These are phyloP conservation scores for Agrotis ipsilon DNA, from an alignment of 2,888 invertebrate species.

Conservation along the genomic window DNA sequence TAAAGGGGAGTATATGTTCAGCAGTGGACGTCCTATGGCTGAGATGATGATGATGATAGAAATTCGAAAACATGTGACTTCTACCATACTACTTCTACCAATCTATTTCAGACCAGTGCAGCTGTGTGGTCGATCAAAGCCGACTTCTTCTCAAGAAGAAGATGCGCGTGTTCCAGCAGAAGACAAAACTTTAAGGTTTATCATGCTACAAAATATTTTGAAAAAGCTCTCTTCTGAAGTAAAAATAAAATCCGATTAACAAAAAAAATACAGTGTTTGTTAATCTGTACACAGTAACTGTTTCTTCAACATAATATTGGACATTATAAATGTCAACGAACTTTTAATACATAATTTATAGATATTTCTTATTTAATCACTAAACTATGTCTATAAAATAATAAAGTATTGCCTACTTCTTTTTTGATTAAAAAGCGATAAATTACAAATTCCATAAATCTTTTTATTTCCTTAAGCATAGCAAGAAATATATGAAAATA, in stretches of 20 bases:
- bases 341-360: constrained; percentile 7
- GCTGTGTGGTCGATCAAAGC: too few relatives aligned
- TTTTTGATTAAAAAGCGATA: constrained; percentile 21
- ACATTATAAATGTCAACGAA: background rate
- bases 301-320: background rate
- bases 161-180: too few relatives aligned
- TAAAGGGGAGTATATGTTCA: too few relatives aligned
- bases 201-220: too few relatives aligned
- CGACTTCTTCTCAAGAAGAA: too few relatives aligned
- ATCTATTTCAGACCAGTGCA: background rate
- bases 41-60: too few relatives aligned
- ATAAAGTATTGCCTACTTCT: constrained; percentile 30
- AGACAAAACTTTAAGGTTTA: too few relatives aligned
- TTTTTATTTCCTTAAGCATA: constrained; percentile 54
- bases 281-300: too few relatives aligned
- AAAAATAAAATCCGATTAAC: too few relatives aligned
- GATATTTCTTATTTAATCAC: background rate
- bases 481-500: background rate
- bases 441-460: constrained; percentile 50
- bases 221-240: too few relatives aligned
- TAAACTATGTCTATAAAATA: constrained; percentile 7
- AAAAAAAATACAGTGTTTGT: too few relatives aligned
- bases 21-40: too few relatives aligned
- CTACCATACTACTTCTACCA: background rate
- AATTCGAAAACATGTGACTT: background rate